Percentiles rank a stretch among this genome's conserved stretches.
Evolutionary conservation across 2,888 invertebrate species (phyloP).

Genomic region (Apotomis betuletana): DNA sequence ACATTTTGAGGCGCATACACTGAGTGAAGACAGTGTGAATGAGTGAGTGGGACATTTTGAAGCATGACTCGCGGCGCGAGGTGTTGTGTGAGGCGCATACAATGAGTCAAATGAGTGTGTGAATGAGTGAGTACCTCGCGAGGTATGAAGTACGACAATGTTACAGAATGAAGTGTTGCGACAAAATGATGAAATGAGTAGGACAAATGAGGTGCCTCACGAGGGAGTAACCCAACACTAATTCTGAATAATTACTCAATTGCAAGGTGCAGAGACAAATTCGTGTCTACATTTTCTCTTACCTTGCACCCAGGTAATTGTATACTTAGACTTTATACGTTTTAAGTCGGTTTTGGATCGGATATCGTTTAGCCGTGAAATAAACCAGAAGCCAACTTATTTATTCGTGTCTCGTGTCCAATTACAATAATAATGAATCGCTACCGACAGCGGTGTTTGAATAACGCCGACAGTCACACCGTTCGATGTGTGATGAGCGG

Average conservation of each 20-base stretch:
- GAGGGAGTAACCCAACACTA: too few species aligned
- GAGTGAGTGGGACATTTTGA: too few species aligned
- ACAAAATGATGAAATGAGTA: too few species aligned
- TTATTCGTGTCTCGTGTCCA: constrained; percentile 69
- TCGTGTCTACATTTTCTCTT: constrained; percentile 51
- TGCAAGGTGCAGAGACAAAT: constrained; percentile 51
- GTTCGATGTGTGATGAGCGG: constrained; percentile 41
- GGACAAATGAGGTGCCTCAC: too few species aligned
- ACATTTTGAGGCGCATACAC: too few species aligned
- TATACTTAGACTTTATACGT: constrained; percentile 42
- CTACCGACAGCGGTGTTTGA: constrained; percentile 60
- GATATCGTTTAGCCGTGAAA: constrained; percentile 48
- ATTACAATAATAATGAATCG: constrained; percentile 73
- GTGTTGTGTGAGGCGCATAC: too few species aligned
- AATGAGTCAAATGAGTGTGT: too few species aligned
- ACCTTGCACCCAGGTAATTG: constrained; percentile 41
- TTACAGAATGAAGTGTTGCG: too few species aligned
- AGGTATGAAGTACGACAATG: too few species aligned
- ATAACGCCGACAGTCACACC: constrained; percentile 55
- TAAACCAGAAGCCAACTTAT: constrained; percentile 59
- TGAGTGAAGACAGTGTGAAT: too few species aligned
- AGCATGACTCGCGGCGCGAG: too few species aligned
- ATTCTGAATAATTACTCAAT: constrained; percentile 52
- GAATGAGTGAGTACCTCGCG: too few species aligned
- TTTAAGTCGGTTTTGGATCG: constrained; percentile 49